Percentiles rank a stretch among this genome's conserved stretches.
Evolutionary conservation across 92 coral and sea anemone genomes (phyloP).

Genomic region (Heteractis magnifica): DNA sequence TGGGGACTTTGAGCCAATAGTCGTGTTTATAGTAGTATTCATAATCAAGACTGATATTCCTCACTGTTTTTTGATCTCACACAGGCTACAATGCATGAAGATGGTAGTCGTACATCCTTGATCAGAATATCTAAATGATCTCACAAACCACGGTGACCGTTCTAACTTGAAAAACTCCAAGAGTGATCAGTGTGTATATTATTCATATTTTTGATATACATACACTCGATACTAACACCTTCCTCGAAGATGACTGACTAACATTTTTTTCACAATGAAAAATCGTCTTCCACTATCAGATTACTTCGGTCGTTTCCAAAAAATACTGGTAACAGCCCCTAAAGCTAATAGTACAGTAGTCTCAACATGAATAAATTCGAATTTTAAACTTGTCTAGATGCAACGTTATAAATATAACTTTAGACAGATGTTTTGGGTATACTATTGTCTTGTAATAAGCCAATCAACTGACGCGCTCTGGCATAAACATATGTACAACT

Average conservation of each 20-base stretch:
- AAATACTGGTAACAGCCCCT: not conserved
- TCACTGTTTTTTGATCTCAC: no score
- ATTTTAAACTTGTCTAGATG: conserved; percentile 2
- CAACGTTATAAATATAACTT: not conserved
- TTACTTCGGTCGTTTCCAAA: not conserved
- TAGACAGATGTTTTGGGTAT: conserved; percentile 16
- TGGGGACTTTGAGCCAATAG: not conserved
- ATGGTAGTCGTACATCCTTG: not conserved
- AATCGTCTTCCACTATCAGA: not conserved
- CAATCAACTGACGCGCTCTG: not conserved
- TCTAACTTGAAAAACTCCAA: not conserved
- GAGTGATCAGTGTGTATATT: not conserved
- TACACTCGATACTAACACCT: not conserved
- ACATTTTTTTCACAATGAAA: not conserved
- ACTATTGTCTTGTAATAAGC: not conserved
- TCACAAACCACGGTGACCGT: not conserved
- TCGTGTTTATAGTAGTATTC: no score
- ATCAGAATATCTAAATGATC: not conserved
- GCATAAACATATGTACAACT: not conserved
- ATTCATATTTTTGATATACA: not conserved
- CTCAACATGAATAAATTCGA: conserved; percentile 26
- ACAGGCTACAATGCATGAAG: not conserved
- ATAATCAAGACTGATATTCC: no score
- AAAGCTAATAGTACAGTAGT: not conserved
- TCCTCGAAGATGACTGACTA: not conserved